phyloP scores from a whole-genome alignment of 2,113 vertebrate species.

The Tylochromis polylepis region DNA sequence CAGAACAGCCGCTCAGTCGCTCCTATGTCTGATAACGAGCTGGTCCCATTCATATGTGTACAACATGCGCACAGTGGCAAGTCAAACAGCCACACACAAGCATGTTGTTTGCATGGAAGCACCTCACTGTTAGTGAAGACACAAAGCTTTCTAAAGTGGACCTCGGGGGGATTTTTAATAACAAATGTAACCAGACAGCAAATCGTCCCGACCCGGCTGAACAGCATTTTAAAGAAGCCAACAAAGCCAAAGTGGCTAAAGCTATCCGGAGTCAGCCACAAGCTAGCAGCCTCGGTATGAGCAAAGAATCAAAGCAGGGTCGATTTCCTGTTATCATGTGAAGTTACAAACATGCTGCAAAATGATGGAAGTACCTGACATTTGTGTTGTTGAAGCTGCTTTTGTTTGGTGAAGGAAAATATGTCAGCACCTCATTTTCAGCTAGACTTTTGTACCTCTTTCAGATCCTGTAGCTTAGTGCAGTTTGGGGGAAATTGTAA shows the following conservation, averaged over 20 bases:
- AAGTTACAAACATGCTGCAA: neutral
- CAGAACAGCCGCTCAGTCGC: neutral
- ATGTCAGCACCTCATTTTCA: neutral
- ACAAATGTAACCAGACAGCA: neutral
- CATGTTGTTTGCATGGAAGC: neutral
- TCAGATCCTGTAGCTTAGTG: neutral
- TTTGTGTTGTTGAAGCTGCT: neutral
- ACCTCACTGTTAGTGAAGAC: neutral
- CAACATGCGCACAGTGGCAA: accelerated
- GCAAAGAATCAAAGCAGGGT: neutral
- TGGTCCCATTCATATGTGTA: neutral
- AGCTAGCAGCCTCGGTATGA: no score
- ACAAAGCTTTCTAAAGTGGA: neutral
- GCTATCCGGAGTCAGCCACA: no score
- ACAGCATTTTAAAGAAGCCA: neutral
- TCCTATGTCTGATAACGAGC: neutral
- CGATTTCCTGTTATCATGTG: neutral
- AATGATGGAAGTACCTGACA: accelerated
- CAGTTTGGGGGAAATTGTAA: neutral
- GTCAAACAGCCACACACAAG: neutral
- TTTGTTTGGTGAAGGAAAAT: neutral
- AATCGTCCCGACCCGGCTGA: accelerated
- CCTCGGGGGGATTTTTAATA: neutral
- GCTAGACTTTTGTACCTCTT: accelerated
- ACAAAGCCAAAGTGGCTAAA: neutral